These are phyloP conservation scores for Hypanus sabinus DNA, from an alignment of 2,113 vertebrate genomes.

Conservation along the genomic window DNA sequence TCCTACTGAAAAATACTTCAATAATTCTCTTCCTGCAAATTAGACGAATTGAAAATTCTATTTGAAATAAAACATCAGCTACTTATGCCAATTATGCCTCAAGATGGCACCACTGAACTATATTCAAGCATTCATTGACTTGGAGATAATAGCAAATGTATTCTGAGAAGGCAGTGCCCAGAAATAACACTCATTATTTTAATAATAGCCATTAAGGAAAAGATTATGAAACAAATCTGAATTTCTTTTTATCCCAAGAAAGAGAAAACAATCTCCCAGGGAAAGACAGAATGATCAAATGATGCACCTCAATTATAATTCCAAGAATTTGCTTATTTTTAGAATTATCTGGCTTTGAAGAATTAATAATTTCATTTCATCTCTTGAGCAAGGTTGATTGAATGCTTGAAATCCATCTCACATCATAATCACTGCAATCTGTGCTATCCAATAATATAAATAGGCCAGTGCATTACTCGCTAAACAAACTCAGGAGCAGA, in stretches of 20 bases:
- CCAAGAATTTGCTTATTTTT: not conserved
- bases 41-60: not conserved
- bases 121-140: not conserved
- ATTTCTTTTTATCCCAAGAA: not conserved
- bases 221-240: not conserved
- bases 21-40: not conserved
- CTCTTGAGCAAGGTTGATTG: not conserved
- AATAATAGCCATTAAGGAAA: conserved; percentile 15
- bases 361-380: not conserved
- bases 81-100: not conserved
- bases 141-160: not conserved
- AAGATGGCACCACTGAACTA: conserved; percentile 20
- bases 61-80: not conserved
- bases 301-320: not conserved
- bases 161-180: not conserved
- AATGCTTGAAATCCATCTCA: not conserved
- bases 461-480: not conserved
- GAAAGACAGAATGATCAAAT: not conserved
- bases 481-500: too few species aligned
- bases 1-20: not conserved
- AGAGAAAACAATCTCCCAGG: not conserved
- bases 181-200: conserved; percentile 34
- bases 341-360: not conserved
- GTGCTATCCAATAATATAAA: not conserved
- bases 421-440: not conserved